Conservation (phyloP, 2,113 vertebrate species). For the Sula dactylatra region DNA sequence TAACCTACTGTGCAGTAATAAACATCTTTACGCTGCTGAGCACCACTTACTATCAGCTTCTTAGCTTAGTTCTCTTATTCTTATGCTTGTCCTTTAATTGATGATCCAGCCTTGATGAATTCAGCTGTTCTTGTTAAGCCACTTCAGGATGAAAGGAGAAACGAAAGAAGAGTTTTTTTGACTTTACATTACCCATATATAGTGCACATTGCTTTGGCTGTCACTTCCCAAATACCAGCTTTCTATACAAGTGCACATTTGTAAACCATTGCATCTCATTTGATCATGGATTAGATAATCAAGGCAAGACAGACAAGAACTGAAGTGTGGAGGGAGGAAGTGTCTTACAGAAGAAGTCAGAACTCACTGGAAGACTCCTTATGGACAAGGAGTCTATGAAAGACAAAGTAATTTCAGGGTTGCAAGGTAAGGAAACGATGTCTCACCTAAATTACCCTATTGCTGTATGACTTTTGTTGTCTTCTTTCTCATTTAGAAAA, state of each 20-base stretch:
- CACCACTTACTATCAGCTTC: not conserved
- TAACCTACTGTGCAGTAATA: not conserved
- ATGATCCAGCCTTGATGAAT: not conserved
- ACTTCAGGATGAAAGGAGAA: not conserved
- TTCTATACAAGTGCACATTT: not conserved
- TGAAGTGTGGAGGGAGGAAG: not conserved
- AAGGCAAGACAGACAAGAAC: not conserved
- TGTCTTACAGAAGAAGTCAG: not conserved
- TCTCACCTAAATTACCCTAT: not conserved
- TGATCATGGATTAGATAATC: not conserved
- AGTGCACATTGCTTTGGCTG: not conserved
- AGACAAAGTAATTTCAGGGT: not conserved
- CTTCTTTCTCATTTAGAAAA: not conserved
- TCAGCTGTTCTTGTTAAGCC: not conserved
- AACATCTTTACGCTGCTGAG: not conserved
- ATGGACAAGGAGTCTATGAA: not conserved
- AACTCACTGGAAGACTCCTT: not conserved
- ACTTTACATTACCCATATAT: not conserved
- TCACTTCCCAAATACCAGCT: not conserved
- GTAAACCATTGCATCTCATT: not conserved
- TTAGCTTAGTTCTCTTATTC: not conserved
- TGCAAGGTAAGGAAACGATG: not conserved
- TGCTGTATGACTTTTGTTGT: not conserved
- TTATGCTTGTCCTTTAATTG: not conserved
- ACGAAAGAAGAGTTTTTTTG: not conserved